Evolutionary conservation across 2,797 vertebrate genomes (phyloP), one percentile per base, ranked within the genome.

Genomic region (Synaphobranchus kaupii): DNA sequence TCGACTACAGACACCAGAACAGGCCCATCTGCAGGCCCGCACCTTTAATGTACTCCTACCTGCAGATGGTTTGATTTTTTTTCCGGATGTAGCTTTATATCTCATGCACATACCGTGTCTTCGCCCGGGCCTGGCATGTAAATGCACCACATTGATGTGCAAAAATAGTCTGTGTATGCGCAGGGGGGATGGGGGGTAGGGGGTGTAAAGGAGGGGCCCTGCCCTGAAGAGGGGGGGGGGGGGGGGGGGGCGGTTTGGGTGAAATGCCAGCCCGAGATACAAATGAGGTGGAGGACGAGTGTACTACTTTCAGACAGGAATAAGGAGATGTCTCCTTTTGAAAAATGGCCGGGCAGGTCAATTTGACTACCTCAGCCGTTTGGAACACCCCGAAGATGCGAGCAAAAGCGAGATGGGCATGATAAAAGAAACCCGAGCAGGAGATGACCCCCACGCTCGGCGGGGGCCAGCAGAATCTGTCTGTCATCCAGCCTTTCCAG

Each of bases 361-460:
- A 85, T 88, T 66, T 88, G 87, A 83, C 84, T 88, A 85, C 84
- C 87, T 88, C 87, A 88, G 87, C 87, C 87, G 63, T 88, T 88
- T 81, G 68, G 84, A 85, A 76, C 87, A 86, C 85, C 80, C 80
- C 22, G 84, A 86, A 88, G 82, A 86, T 85, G 66, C 66, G 60
- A 44, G 71, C 50, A 28, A 44, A 34, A 47, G 17, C 22, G n/a
- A 50, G 78, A 60, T 31, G 44, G 48, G 34, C 31, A 60, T 50
- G 60, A 83, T 80, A 63, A 80, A 87, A 34, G 44, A 71, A 68
- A 9, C 10, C 31, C 28, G 5, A 47, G 48, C 39, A 47, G 56
- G 50, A n/a, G 81, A 73, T 83, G 81, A 87, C 86, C 86, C 66
- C 63, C n/a, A 22, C 60, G 52, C 66, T 25, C 22, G 6, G 47